Percentiles rank a stretch among this genome's conserved stretches.
phyloP scores from a whole-genome alignment of 2,888 invertebrate species.

The Hemistola chrysoprasaria region DNA sequence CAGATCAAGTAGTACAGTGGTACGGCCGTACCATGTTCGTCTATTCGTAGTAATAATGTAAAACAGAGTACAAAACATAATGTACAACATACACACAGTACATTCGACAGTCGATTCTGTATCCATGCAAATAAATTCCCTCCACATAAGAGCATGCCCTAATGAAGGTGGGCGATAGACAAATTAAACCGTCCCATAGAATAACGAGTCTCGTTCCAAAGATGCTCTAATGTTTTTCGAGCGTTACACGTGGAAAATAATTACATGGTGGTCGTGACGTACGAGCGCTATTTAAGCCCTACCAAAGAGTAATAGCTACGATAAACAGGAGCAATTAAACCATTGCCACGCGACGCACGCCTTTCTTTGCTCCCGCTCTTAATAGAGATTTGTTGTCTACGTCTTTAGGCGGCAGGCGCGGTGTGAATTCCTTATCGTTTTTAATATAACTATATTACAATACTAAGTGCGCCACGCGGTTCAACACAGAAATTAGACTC shows the following conservation, averaged over 20 bases:
- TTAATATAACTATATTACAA: constrained; percentile 14
- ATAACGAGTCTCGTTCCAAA: constrained; percentile 51
- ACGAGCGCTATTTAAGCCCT: constrained; percentile 75
- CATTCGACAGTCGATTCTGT: too few relatives aligned
- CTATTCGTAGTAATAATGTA: too few relatives aligned
- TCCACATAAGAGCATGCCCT: constrained; percentile 41
- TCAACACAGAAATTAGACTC: too few relatives aligned
- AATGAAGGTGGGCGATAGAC: constrained; percentile 57
- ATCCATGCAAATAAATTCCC: constrained; percentile 17
- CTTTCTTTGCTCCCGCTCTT: constrained; percentile 69
- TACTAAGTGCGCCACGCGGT: too few relatives aligned
- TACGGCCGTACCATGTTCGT: too few relatives aligned
- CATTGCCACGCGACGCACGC: constrained; percentile 79
- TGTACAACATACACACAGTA: too few relatives aligned
- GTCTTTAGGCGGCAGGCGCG: constrained; percentile 14
- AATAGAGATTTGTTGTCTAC: constrained; percentile 68
- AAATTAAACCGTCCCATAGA: constrained; percentile 62
- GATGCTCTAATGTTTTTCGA: constrained; percentile 66
- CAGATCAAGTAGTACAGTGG: too few relatives aligned
- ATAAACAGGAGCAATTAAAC: constrained; percentile 80
- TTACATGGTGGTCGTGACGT: constrained; percentile 76
- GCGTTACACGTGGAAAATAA: constrained; percentile 75
- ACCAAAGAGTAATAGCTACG: constrained; percentile 74
- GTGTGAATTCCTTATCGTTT: constrained; percentile 19
- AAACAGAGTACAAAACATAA: too few relatives aligned